Base-by-base conservation (phyloP, 2,113 vertebrate species). In the Protomyctophum bolini region DNA sequence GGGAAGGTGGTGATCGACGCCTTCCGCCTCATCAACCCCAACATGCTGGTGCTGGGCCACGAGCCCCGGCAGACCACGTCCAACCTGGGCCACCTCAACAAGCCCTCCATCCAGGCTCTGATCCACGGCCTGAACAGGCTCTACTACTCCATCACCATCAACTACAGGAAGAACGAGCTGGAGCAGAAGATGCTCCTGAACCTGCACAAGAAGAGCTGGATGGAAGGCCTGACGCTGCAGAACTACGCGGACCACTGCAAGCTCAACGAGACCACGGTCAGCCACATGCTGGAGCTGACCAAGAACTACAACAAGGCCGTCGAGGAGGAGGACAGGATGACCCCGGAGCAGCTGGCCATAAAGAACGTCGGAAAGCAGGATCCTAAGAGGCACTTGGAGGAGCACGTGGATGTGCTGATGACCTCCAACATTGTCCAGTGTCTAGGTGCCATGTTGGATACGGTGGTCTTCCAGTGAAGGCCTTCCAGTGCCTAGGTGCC, bases 241-340 rank as follows among this genome's bases (percentile, higher is more conserved):
- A 96, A 99, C 92, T 99, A 99, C 95, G 99, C 97, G n/a, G 97
- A 99, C 83, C 98, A 99, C 82, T 99, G 98, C 92, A 99, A 98
- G 88, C 96, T 97, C 76, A 99, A 99, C 77, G 98, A 99, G 93
- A 97, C 94, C 70, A 96, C 98, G 12, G 98, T 99, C 83, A 99
- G 99, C 86, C 97, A 99, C 87, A 99, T 99, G 98, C 86, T 99
- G 88, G 98, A 99, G 88, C 93, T 99, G 90, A 97, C 98, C 61
- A 99, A 99, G 91, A 99, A 98, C 90, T 99, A 99, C 79, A 99
- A 99, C 84, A 99, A 99, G 96, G 98, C 98, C 79, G 97, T 99
- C 75, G 97, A 99, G 88, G 98, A 99, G 88, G 98, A 99, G 90
- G 98, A 99, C 94, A 98, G 97, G 92, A 98, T 98, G 96, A 98